These are phyloP conservation scores for Aphrocallistes beatrix DNA, from an alignment of 37 sponge, comb jelly and placozoan genomes.

Conservation along the genomic window DNA sequence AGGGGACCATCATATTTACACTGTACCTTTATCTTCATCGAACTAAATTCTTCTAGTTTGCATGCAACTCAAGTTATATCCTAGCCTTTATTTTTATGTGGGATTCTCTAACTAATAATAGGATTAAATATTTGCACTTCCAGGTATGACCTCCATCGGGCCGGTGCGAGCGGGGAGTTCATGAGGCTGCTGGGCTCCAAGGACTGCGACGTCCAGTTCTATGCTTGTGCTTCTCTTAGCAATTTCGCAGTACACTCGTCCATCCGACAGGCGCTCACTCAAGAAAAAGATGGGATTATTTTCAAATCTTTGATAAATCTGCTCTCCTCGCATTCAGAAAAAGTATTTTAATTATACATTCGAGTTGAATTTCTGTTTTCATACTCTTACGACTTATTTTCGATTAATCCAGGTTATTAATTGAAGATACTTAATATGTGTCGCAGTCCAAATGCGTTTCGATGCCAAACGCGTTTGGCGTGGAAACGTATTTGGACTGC, in stretches of 20 bases:
- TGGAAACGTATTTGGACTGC: too few species aligned
- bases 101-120: not conserved
- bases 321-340: constrained; percentile 30
- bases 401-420: too few species aligned
- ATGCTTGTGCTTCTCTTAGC: constrained; percentile 75
- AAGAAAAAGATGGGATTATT: constrained; percentile 27
- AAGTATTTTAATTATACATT: constrained; percentile 26
- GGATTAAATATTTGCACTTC: not conserved
- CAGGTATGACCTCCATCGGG: constrained; percentile 38
- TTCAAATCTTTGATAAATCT: constrained; percentile 31
- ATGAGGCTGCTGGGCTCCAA: constrained; percentile 41
- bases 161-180: constrained; percentile 53
- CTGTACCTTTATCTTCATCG: too few species aligned
- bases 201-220: constrained; percentile 68
- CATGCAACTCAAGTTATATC: too few species aligned
- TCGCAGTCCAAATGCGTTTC: too few species aligned
- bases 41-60: too few species aligned
- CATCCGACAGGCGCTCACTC: constrained; percentile 24
- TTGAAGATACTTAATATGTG: too few species aligned
- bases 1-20: too few species aligned
- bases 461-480: too few species aligned
- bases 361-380: too few species aligned
- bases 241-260: constrained; percentile 60
- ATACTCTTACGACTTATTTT: too few species aligned
- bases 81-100: too few species aligned